Evolutionary conservation across 2,888 invertebrate genomes (phyloP).

Genomic region (Macropis europaea): DNA sequence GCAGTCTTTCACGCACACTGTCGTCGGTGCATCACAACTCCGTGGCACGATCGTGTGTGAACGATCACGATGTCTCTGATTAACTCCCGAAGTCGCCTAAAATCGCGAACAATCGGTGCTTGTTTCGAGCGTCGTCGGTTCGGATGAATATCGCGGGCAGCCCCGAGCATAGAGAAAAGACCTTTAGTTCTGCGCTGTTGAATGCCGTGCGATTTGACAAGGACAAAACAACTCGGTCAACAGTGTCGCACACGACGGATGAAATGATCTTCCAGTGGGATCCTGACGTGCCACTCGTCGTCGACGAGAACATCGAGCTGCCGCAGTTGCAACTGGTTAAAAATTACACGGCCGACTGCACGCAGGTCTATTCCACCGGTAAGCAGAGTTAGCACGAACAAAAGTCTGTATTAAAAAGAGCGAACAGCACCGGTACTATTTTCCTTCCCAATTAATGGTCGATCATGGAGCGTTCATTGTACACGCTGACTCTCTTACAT

Average conservation of each 20-base stretch:
- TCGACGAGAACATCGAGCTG: conserved; percentile 93
- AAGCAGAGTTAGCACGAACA: conserved; percentile 66
- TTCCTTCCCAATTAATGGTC: conserved; percentile 21
- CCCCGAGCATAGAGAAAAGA: neutral
- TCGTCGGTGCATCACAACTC: too few species aligned
- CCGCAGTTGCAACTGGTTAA: conserved; percentile 93
- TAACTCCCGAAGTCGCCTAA: too few species aligned
- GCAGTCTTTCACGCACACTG: too few species aligned
- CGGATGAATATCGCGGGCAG: neutral
- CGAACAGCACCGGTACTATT: neutral
- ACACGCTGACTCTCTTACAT: too few species aligned
- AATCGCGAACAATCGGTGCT: too few species aligned
- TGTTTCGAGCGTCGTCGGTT: conserved; percentile 2
- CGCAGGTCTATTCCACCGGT: conserved; percentile 95
- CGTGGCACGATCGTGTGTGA: too few species aligned
- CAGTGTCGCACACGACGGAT: conserved; percentile 96
- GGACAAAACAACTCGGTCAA: conserved; percentile 73
- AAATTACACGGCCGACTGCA: conserved; percentile 94
- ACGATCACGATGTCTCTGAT: too few species aligned
- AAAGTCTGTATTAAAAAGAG: too few species aligned
- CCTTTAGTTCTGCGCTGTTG: conserved; percentile 29
- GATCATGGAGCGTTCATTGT: too few species aligned
- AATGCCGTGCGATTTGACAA: conserved; percentile 50
- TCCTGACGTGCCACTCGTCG: conserved; percentile 92
- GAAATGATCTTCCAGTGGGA: conserved; percentile 97